A percentile compares a stretch with the other conserved stretches of the same genome.
phyloP scores from a whole-genome alignment of 1,140 invertebrate genomes.

The Glomeris maerens region DNA sequence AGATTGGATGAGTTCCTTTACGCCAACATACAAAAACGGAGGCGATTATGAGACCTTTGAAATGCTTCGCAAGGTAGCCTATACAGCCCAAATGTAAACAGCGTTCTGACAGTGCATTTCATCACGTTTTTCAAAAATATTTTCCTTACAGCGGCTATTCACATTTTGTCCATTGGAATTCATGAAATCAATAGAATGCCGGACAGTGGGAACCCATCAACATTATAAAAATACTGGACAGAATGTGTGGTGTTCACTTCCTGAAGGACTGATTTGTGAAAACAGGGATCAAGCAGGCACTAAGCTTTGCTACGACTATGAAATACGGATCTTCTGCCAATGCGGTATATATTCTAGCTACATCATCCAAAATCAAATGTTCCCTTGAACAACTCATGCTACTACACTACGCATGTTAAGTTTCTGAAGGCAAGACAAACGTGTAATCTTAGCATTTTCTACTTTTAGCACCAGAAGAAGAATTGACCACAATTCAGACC shows the following conservation, averaged over 20 bases:
- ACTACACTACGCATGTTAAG: no score
- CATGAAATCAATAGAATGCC: conserved; percentile 58
- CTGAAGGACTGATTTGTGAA: conserved; percentile 51
- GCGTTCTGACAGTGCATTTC: no score
- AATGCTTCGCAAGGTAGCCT: background rate
- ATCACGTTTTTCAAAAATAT: conserved; percentile 1
- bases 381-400: no score
- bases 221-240: conserved; percentile 50
- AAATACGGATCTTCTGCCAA: conserved; percentile 52
- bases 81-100: no score
- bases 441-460: no score
- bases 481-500: no score
- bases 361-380: no score
- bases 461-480: no score
- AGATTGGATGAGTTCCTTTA: conserved; percentile 49
- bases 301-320: conserved; percentile 43
- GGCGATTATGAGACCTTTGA: conserved; percentile 12
- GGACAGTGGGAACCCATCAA: conserved; percentile 44
- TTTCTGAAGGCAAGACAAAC: no score
- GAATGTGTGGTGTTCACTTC: conserved; percentile 55
- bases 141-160: background rate
- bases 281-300: conserved; percentile 21
- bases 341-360: no score
- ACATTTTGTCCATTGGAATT: conserved; percentile 24
- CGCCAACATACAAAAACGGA: conserved; percentile 10